A percentile compares a stretch with the other conserved stretches of the same genome.
phyloP scores from a whole-genome alignment of 2,888 invertebrate genomes.

The Gryllus longicercus region DNA sequence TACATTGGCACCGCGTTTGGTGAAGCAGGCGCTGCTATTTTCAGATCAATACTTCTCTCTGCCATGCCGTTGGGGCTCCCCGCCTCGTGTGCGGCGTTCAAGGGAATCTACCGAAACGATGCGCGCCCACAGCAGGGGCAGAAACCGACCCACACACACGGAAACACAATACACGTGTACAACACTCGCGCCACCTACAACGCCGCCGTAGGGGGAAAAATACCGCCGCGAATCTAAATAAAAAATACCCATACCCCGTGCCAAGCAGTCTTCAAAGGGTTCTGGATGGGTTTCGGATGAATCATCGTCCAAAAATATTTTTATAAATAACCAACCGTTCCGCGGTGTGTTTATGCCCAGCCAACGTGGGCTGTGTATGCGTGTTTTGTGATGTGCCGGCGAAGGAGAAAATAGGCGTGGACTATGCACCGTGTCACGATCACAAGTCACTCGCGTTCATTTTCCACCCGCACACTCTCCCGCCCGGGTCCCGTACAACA shows the following conservation, averaged over 20 bases:
- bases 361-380: too few relatives aligned
- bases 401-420: too few relatives aligned
- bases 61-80: background rate
- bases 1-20: background rate
- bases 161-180: constrained; percentile 4
- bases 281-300: too few relatives aligned
- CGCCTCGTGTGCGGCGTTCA: background rate
- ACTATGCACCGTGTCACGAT: too few relatives aligned
- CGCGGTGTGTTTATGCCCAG: too few relatives aligned
- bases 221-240: background rate
- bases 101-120: background rate
- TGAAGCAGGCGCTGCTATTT: constrained; percentile 17
- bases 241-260: background rate
- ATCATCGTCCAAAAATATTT: too few relatives aligned
- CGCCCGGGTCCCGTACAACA: too few relatives aligned
- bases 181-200: background rate
- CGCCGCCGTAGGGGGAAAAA: background rate
- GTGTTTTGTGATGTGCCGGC: too few relatives aligned
- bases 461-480: too few relatives aligned
- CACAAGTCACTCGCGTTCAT: too few relatives aligned
- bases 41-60: constrained; percentile 11
- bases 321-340: too few relatives aligned
- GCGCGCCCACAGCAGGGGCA: background rate
- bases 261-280: background rate
- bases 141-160: background rate